Conservation (phyloP, 2,797 vertebrate genomes). For the Gymnopithys bicolor region DNA sequence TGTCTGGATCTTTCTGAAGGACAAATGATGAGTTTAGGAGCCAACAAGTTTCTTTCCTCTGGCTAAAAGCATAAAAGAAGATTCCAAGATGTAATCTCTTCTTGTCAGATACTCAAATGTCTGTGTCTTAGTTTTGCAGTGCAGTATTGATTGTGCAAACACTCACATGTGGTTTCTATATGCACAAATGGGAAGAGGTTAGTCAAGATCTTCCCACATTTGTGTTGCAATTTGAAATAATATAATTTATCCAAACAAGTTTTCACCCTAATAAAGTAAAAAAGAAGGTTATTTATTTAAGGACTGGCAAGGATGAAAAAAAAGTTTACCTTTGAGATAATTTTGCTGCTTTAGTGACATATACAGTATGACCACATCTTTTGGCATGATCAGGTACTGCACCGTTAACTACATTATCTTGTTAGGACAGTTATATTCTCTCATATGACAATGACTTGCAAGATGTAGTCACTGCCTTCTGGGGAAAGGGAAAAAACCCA, state of each 20-base stretch:
- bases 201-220: neutral
- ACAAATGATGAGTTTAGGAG: neutral
- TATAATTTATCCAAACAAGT: neutral
- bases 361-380: conserved; percentile 22
- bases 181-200: neutral
- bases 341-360: conserved; percentile 30
- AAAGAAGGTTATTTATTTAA: conserved; percentile 18
- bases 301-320: neutral
- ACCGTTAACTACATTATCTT: conserved; percentile 63
- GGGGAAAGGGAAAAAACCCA: conserved; percentile 52
- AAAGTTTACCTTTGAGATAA: neutral
- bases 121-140: neutral
- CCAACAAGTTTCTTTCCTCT: neutral
- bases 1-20: conserved; percentile 1
- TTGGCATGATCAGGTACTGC: conserved; percentile 30
- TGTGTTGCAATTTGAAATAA: neutral
- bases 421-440: conserved; percentile 70
- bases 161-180: neutral
- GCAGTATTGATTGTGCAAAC: neutral
- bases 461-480: conserved; percentile 75
- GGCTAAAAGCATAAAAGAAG: neutral
- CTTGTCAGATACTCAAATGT: neutral
- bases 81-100: conserved; percentile 2
- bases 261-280: neutral
- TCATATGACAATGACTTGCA: conserved; percentile 75